A percentile compares a stretch with the other conserved stretches of the same genome.
Conservation (phyloP, 2,888 invertebrate species). For the Ormyrus rosae region DNA sequence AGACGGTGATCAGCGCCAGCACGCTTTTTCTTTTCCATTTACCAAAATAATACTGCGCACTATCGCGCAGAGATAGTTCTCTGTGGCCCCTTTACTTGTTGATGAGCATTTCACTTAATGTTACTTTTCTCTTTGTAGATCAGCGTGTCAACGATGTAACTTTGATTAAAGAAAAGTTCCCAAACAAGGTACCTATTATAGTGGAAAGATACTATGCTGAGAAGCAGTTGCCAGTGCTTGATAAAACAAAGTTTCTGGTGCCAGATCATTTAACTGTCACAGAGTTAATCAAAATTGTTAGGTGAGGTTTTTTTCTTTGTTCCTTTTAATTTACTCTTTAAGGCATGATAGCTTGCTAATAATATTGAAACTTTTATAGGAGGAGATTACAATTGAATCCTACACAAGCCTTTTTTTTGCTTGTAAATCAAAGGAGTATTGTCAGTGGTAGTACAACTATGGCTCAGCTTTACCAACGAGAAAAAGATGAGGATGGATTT, state of each 20-base stretch:
- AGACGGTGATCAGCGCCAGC: slow-evolving; percentile 43
- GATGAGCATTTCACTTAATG: neutral
- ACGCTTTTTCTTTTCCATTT: slow-evolving; percentile 6
- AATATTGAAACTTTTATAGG: slow-evolving; percentile 69
- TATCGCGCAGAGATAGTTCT: neutral
- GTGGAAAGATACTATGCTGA: slow-evolving; percentile 90
- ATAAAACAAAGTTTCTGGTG: slow-evolving; percentile 91
- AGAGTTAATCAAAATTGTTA: slow-evolving; percentile 90
- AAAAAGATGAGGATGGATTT: slow-evolving; percentile 89
- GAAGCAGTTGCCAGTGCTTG: slow-evolving; percentile 84
- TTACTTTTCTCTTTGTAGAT: slow-evolving; percentile 58
- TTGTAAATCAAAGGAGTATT: slow-evolving; percentile 90
- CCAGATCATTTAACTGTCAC: slow-evolving; percentile 94
- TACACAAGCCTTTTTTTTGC: slow-evolving; percentile 87
- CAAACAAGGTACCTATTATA: slow-evolving; percentile 82
- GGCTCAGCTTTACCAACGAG: slow-evolving; percentile 87
- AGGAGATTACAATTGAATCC: slow-evolving; percentile 80
- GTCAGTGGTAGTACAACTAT: slow-evolving; percentile 88
- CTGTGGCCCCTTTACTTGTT: neutral
- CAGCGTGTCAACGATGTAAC: slow-evolving; percentile 69
- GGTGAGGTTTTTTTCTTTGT: slow-evolving; percentile 76
- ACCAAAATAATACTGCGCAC: slow-evolving; percentile 18
- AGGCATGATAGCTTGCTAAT: neutral
- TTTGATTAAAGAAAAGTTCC: slow-evolving; percentile 67
- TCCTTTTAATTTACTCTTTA: slow-evolving; percentile 22